Conservation (phyloP, 2,113 vertebrate genomes). For the Alaudala cheleensis region DNA sequence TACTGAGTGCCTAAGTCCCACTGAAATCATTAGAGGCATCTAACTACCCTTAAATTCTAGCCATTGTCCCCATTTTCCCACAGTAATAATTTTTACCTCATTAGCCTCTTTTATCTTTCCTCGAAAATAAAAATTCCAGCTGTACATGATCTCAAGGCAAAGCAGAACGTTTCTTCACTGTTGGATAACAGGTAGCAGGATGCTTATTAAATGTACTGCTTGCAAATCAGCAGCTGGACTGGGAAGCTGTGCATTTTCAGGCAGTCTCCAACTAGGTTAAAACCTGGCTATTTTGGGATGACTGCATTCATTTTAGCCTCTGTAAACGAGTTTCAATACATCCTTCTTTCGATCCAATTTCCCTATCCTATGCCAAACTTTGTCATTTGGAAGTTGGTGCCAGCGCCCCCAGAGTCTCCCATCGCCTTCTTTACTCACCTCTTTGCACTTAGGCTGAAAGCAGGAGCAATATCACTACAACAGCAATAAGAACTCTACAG, state of each 20-base stretch:
- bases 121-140: neutral
- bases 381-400: neutral
- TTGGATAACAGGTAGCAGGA: slow-evolving; percentile 14
- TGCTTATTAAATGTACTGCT: slow-evolving; percentile 7
- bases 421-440: neutral
- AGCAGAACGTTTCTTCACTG: neutral
- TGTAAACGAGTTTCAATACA: neutral
- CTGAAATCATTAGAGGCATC: slow-evolving; percentile 1
- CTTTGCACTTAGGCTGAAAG: neutral
- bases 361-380: neutral
- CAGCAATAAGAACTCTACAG: neutral
- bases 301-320: neutral
- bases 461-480: neutral
- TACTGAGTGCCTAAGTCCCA: neutral
- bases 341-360: neutral
- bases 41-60: slow-evolving; percentile 15
- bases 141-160: neutral
- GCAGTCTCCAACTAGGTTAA: neutral
- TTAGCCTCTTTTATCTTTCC: slow-evolving; percentile 1
- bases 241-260: neutral
- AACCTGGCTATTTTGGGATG: neutral
- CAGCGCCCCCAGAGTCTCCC: neutral
- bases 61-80: neutral
- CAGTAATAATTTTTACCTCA: neutral
- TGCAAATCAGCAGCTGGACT: neutral